phyloP scores from a whole-genome alignment of 2,888 invertebrate genomes.

The Volucella inflata region DNA sequence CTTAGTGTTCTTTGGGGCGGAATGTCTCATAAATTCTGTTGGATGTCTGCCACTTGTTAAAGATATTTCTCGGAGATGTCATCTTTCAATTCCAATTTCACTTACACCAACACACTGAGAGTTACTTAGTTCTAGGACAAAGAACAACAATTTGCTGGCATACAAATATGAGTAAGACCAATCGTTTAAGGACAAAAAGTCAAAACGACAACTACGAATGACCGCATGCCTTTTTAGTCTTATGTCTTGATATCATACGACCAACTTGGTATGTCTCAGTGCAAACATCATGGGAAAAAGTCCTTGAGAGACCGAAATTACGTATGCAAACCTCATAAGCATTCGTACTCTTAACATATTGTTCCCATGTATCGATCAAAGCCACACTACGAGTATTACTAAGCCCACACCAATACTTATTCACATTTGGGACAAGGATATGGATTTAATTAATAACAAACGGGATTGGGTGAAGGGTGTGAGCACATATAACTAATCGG shows the following conservation, averaged over 20 bases:
- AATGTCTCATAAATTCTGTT: constrained; percentile 18
- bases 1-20: not conserved
- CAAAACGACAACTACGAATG: constrained; percentile 4
- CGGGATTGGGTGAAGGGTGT: constrained; percentile 23
- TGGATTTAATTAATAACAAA: constrained; percentile 26
- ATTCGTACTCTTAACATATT: constrained; percentile 1
- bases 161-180: not conserved
- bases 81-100: constrained; percentile 5
- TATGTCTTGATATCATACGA: constrained; percentile 24
- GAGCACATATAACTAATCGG: not conserved
- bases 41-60: constrained; percentile 44
- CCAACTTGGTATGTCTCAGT: constrained; percentile 30
- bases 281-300: constrained; percentile 10
- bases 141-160: constrained; percentile 34
- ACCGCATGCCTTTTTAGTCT: not conserved
- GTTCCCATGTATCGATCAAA: constrained; percentile 19
- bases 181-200: not conserved
- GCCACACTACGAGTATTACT: not conserved
- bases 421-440: constrained; percentile 25
- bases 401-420: not conserved
- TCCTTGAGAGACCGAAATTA: constrained; percentile 32
- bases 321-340: constrained; percentile 22
- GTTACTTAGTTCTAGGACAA: constrained; percentile 19
- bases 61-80: not conserved
- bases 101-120: constrained; percentile 1